A percentile compares a stretch with the other conserved stretches of the same genome.
These are phyloP conservation scores for Panagrolaimus sp. DNA, from an alignment of 1,140 invertebrate species.

Conservation along the genomic window DNA sequence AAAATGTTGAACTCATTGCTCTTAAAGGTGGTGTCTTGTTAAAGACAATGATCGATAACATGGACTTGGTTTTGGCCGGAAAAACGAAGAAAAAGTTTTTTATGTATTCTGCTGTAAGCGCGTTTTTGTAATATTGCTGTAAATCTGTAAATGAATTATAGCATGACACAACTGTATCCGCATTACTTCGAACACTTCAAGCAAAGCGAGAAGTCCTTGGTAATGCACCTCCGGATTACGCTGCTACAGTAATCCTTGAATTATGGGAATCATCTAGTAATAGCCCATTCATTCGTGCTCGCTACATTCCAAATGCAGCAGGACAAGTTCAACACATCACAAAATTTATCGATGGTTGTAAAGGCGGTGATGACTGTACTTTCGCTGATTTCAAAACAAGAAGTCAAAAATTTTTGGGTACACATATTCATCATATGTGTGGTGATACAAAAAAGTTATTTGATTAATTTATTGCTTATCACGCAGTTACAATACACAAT, in stretches of 20 bases:
- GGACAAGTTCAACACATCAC: background rate
- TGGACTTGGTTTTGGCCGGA: background rate
- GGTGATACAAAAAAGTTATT: too few species aligned
- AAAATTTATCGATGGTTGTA: background rate
- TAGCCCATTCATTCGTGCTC: background rate
- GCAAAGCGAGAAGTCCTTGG: conserved; percentile 15
- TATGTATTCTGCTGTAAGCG: conserved; percentile 11
- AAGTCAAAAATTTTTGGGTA: too few species aligned
- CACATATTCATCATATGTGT: too few species aligned
- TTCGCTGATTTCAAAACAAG: background rate
- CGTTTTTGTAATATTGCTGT: background rate
- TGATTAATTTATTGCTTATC: too few species aligned
- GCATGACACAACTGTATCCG: conserved; percentile 21
- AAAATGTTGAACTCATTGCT: conserved; percentile 18
- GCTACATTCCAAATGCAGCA: background rate
- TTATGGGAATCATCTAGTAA: background rate
- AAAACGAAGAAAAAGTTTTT: background rate
- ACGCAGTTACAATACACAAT: too few species aligned
- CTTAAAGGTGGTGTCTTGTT: conserved; percentile 17
- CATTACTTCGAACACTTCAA: conserved; percentile 19
- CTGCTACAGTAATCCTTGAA: conserved; percentile 16
- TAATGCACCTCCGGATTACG: conserved; percentile 8
- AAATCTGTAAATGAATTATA: too few species aligned
- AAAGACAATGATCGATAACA: conserved; percentile 19
- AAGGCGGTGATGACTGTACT: background rate